Base-by-base conservation (phyloP, 30 jellyfish, hydroid and myxozoan species). In the Aurelia coerulea region DNA sequence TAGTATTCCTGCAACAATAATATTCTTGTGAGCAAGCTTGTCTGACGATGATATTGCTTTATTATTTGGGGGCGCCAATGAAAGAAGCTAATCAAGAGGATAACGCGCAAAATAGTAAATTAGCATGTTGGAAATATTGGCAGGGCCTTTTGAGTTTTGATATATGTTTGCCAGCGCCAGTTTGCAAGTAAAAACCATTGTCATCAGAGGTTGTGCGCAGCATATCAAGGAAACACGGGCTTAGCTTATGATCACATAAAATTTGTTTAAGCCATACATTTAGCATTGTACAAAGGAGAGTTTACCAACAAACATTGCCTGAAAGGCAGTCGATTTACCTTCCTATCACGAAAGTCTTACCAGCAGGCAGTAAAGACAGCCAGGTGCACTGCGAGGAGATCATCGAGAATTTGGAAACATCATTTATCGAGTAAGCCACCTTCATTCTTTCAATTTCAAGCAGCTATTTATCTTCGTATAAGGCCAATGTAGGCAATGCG, bases 61-160 rank as follows among this genome's bases (percentile, higher is more conserved):
- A 72, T 68, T 51, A 17, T 39, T 54, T 31, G 49, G 7, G 90
- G 90, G 90, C 90, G 90, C 90, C 90, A 66, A 33, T 68, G 68
- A 51, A 80, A 80, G 67, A 32, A 62, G 79, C 88, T 56, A 80
- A 80, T 80, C 81, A 80, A 80, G 56, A 80, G 66, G 51, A 10
- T 41, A 39, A 80, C 18, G 68, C 90, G 77, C 46, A 80, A 62
- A 80, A 66, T 80, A 80, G 90, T 59, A 80, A 80, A 80, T 80
- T 80, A 80, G 76, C 64, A 23, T 32, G 16, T 65, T 17, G 56
- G 56, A 9, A 23, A 80, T 80, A 80, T 64, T 79, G 82, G 66
- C 32, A 29, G 65, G 74, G 63, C 64, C 13, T 70, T 19, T 39
- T 70, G 23, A 46, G 56, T 46, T 46, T 37, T 7, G 2, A 17